phyloP scores from a whole-genome alignment of 2,797 vertebrate species.

The Gymnopithys bicolor region DNA sequence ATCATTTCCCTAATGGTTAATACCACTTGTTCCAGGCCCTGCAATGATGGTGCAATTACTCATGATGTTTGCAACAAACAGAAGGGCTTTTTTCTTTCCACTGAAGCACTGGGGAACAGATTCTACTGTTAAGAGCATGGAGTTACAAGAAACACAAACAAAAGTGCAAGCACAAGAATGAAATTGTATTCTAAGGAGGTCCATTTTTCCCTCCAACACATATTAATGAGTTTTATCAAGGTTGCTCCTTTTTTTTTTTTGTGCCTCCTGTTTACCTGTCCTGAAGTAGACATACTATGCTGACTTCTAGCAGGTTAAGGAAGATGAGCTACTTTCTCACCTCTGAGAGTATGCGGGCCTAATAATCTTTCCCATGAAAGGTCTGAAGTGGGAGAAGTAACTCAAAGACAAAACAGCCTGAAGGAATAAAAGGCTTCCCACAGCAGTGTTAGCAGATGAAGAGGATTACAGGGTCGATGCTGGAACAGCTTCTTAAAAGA shows the following conservation, averaged over 20 bases:
- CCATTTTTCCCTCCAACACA: background rate
- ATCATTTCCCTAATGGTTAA: slow-evolving; percentile 28
- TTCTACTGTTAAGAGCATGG: background rate
- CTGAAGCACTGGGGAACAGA: background rate
- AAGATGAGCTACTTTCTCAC: background rate
- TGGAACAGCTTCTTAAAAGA: background rate
- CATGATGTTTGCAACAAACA: background rate
- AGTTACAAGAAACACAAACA: background rate
- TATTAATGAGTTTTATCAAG: background rate
- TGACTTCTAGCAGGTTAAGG: background rate
- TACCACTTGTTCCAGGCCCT: slow-evolving; percentile 9
- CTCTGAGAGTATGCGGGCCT: background rate
- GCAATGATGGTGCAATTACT: background rate
- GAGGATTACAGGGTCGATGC: background rate
- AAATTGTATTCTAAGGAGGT: background rate
- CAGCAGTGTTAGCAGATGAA: background rate
- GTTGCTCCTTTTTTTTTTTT: background rate
- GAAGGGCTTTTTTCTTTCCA: background rate
- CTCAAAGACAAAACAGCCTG: background rate
- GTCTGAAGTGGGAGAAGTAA: background rate
- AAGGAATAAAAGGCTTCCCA: background rate
- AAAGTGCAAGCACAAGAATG: background rate
- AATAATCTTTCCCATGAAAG: background rate
- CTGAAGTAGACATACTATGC: background rate
- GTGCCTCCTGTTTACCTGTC: background rate